Conservation (phyloP, 92 coral and sea anemone species). For the Bergia puertoricense region DNA sequence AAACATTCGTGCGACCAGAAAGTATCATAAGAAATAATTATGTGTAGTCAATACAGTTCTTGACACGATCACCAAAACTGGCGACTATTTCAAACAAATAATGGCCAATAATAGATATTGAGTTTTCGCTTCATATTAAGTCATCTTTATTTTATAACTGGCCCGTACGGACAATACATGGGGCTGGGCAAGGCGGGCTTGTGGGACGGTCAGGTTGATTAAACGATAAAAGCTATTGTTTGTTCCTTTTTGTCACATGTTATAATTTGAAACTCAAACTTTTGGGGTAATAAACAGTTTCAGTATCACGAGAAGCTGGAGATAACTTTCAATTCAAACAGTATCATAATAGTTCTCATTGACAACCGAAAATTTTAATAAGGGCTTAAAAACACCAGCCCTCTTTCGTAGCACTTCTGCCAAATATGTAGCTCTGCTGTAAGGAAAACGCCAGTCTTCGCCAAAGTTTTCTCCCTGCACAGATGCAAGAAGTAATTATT, state of each 20-base stretch:
- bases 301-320: background rate
- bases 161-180: background rate
- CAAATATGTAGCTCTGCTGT: background rate
- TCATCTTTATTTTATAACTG: background rate
- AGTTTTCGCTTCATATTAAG: background rate
- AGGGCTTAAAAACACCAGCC: background rate
- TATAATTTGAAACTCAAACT: background rate
- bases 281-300: slow-evolving; percentile 14
- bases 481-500: no score
- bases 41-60: background rate
- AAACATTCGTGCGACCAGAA: background rate
- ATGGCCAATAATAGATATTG: background rate
- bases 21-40: no score
- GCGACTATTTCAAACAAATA: background rate
- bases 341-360: no score
- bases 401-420: background rate
- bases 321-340: background rate
- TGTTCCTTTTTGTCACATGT: background rate
- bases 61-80: background rate
- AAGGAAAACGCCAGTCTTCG: background rate
- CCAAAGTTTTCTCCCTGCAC: no score
- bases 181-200: background rate
- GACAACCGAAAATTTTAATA: background rate
- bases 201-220: background rate
- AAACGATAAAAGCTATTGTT: background rate